phyloP scores from a whole-genome alignment of 2,113 vertebrate genomes.

The Choloepus hoffmanni region DNA sequence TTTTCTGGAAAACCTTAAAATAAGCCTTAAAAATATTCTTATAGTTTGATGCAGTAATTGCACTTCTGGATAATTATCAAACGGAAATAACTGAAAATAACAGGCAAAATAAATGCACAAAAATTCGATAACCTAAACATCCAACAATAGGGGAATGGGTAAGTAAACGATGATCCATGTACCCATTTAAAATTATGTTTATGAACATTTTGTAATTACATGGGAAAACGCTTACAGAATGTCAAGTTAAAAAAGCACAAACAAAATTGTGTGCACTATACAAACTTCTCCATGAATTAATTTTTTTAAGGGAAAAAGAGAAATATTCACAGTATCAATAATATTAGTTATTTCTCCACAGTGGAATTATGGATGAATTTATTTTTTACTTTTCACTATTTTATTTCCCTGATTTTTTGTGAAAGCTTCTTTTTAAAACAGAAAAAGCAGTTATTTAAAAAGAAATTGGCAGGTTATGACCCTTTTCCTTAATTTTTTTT shows the following conservation, averaged over 20 bases:
- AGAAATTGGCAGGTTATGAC: neutral
- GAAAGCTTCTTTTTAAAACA: conserved; percentile 19
- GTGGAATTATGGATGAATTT: neutral
- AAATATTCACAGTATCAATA: neutral
- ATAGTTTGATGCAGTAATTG: conserved; percentile 30
- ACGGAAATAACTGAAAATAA: conserved; percentile 61
- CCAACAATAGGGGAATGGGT: conserved; percentile 30
- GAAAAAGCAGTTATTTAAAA: neutral
- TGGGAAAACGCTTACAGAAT: neutral
- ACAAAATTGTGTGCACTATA: neutral
- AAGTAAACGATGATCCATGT: neutral
- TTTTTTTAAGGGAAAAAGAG: neutral
- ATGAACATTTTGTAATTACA: conserved; percentile 20
- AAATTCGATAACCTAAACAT: conserved; percentile 25
- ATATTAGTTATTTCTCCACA: neutral
- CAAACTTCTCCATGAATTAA: neutral
- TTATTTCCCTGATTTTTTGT: conserved; percentile 16
- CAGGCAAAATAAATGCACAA: conserved; percentile 57
- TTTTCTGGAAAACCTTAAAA: conserved; percentile 54
- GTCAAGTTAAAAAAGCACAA: neutral
- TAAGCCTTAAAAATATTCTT: conserved; percentile 19
- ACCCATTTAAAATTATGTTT: neutral
- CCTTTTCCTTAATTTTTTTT: neutral
- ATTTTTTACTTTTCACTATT: conserved; percentile 2
- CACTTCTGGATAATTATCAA: conserved; percentile 24